Evolutionary conservation across 2,113 vertebrate genomes (phyloP).

Genomic region (Brachypodius melanocephalos): DNA sequence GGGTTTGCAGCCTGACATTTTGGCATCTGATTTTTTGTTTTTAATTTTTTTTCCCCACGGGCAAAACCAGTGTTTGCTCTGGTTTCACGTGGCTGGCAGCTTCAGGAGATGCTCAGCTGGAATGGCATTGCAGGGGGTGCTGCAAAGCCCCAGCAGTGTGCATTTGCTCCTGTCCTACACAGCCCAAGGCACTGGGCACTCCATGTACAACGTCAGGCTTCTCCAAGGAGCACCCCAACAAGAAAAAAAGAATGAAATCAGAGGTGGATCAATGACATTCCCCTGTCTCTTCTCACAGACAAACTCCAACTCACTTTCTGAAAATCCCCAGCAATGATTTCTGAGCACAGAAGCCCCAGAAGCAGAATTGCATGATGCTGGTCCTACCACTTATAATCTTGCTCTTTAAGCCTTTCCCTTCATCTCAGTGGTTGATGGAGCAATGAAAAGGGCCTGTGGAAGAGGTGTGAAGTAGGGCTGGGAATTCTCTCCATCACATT

Average conservation of each 20-base stretch:
- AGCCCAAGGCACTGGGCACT: background rate
- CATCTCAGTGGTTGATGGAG: background rate
- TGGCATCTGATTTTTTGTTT: background rate
- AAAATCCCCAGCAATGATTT: background rate
- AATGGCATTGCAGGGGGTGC: background rate
- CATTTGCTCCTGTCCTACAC: background rate
- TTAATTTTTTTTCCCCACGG: background rate
- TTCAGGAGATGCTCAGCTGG: background rate
- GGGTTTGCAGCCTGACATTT: background rate
- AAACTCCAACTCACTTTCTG: background rate
- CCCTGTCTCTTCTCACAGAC: background rate
- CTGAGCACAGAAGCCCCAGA: background rate
- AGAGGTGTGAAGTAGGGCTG: background rate
- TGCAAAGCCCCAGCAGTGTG: background rate
- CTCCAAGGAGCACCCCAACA: background rate
- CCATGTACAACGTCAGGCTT: rapidly evolving
- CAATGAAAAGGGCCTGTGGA: background rate
- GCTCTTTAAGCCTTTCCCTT: background rate
- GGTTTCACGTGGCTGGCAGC: background rate
- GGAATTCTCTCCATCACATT: background rate
- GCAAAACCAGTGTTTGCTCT: background rate
- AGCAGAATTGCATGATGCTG: background rate
- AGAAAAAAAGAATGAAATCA: background rate
- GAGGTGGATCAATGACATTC: too few species aligned
- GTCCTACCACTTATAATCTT: background rate